Conservation (phyloP, 2,797 vertebrate species). For the Notoglanidium macrostoma region DNA sequence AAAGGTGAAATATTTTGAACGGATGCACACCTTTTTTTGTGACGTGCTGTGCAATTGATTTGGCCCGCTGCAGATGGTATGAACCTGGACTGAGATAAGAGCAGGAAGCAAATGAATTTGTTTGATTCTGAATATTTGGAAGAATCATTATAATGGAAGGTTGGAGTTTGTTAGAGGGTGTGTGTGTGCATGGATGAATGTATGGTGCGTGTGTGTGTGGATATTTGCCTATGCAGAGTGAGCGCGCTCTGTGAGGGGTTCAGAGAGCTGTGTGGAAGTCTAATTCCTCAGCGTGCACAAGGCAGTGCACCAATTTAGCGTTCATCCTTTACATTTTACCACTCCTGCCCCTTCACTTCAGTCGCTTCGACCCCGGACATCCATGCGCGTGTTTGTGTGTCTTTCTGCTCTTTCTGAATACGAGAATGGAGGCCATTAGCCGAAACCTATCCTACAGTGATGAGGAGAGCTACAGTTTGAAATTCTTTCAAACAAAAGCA, state of each 20-base stretch:
- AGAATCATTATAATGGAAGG: neutral
- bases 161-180: constrained; percentile 9
- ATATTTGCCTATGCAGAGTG: constrained; percentile 50
- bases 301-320: constrained; percentile 45
- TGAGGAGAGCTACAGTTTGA: neutral
- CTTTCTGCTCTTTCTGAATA: neutral
- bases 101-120: constrained; percentile 15
- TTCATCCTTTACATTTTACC: constrained; percentile 41
- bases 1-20: constrained; percentile 72
- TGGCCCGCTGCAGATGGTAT: constrained; percentile 55
- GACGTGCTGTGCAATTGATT: constrained; percentile 68
- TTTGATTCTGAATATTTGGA: constrained; percentile 13
- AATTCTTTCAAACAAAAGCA: neutral
- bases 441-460: neutral
- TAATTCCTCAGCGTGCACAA: constrained; percentile 52
- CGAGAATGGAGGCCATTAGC: neutral
- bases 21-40: constrained; percentile 69
- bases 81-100: constrained; percentile 3
- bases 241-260: constrained; percentile 66
- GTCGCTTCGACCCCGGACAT: constrained; percentile 45
- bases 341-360: constrained; percentile 34
- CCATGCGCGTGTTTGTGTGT: neutral
- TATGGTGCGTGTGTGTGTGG: neutral
- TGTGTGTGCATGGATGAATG: constrained; percentile 4
- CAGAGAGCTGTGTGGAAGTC: constrained; percentile 60